Evolutionary conservation across 2,888 invertebrate species (phyloP).

Genomic region (Micoletzkya japonica): DNA sequence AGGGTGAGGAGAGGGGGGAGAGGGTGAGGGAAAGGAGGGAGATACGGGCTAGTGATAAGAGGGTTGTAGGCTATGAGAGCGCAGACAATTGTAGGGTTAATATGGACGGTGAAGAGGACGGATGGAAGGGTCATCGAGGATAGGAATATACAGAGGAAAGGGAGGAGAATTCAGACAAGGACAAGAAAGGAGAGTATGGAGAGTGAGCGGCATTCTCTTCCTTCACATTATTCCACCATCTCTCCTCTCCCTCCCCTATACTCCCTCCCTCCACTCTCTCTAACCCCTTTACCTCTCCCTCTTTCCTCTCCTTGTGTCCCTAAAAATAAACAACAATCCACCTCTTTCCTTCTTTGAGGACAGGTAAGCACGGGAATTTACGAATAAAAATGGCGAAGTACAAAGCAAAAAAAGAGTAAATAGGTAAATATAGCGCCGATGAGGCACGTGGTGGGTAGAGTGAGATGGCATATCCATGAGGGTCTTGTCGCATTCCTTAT

Average conservation of each 20-base stretch:
- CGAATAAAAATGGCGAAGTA: too few relatives aligned
- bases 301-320: background rate
- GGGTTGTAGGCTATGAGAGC: background rate
- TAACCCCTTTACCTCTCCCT: background rate
- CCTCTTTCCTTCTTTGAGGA: too few relatives aligned
- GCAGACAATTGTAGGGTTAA: background rate
- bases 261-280: too few relatives aligned
- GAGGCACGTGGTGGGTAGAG: background rate
- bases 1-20: constrained; percentile 1
- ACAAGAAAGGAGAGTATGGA: background rate
- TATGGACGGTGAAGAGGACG: too few relatives aligned
- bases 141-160: background rate
- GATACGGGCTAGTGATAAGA: background rate
- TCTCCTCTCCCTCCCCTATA: too few relatives aligned
- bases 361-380: too few relatives aligned
- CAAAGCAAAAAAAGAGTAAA: too few relatives aligned
- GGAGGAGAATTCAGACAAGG: background rate
- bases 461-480: background rate
- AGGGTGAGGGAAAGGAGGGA: background rate
- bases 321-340: background rate
- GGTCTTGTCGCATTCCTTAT: too few relatives aligned
- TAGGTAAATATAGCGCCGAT: background rate
- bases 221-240: background rate
- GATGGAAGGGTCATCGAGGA: too few relatives aligned
- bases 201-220: background rate